Evolutionary conservation across 2,888 invertebrate genomes (phyloP).

Genomic region (Campopleginae sp.): DNA sequence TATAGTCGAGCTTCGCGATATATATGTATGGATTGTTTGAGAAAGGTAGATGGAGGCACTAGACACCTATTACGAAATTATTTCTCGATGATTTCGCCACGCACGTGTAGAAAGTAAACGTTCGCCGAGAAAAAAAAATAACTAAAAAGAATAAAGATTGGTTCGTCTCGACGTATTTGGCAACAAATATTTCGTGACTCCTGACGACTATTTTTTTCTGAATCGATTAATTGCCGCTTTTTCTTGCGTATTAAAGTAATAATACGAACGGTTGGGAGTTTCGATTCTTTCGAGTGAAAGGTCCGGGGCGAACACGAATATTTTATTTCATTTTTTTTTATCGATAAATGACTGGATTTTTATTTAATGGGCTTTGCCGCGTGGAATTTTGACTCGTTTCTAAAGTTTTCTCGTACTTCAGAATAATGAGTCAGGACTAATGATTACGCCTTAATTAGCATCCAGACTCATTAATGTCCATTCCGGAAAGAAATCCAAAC

Average conservation of each 20-base stretch:
- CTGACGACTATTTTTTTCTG: slow-evolving; percentile 13
- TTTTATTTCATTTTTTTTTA: not conserved
- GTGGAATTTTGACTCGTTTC: not conserved
- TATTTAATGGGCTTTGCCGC: not conserved
- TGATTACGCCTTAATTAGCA: not conserved
- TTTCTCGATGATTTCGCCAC: slow-evolving; percentile 20
- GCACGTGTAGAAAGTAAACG: slow-evolving; percentile 30
- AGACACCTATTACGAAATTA: slow-evolving; percentile 31
- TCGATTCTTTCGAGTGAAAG: slow-evolving; percentile 5
- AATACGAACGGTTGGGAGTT: not conserved
- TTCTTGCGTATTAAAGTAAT: not conserved
- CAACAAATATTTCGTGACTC: slow-evolving; percentile 13
- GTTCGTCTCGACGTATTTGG: slow-evolving; percentile 25
- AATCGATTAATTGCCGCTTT: not conserved
- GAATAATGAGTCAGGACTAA: not conserved
- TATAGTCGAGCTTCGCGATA: slow-evolving; percentile 5
- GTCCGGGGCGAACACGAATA: not conserved
- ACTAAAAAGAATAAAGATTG: not conserved
- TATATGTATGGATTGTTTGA: slow-evolving; percentile 17
- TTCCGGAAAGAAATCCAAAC: not conserved
- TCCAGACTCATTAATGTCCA: not conserved
- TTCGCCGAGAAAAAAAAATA: not conserved
- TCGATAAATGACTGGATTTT: not conserved
- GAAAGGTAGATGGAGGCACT: slow-evolving; percentile 29
- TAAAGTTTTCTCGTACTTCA: not conserved